Conservation (phyloP, 2,113 vertebrate species). For the Saguinus imperator region DNA sequence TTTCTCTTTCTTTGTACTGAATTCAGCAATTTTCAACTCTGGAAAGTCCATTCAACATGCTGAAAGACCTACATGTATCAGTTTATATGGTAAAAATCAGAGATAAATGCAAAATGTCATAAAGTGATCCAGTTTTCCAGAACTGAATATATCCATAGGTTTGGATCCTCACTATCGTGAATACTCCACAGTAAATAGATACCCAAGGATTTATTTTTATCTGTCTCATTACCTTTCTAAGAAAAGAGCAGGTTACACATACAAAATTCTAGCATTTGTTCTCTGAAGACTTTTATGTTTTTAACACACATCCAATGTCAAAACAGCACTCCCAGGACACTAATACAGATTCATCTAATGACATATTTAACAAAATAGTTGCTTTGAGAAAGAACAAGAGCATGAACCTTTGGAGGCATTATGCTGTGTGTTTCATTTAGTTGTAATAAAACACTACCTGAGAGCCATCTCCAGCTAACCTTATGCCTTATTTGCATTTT, state of each 20-base stretch:
- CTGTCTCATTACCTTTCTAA: constrained; percentile 25
- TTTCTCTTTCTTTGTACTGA: not conserved
- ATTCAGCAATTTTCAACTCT: constrained; percentile 28
- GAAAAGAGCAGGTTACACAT: constrained; percentile 60
- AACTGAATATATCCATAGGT: not conserved
- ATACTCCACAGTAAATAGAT: constrained; percentile 18
- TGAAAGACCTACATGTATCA: constrained; percentile 1
- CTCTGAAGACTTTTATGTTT: constrained; percentile 65
- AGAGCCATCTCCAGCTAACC: constrained; percentile 35
- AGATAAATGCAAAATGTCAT: constrained; percentile 31
- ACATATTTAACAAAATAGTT: constrained; percentile 66
- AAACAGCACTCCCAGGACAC: constrained; percentile 55
- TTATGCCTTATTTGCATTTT: constrained; percentile 67
- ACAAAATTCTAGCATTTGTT: constrained; percentile 44
- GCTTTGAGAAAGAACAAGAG: constrained; percentile 48
- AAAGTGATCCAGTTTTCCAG: not conserved
- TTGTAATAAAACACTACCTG: constrained; percentile 61
- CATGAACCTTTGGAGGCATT: not conserved
- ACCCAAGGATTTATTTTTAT: constrained; percentile 31
- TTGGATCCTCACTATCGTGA: not conserved
- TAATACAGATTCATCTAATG: constrained; percentile 55
- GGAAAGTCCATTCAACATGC: not conserved
- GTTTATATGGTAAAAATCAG: not conserved
- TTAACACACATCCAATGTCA: constrained; percentile 49
- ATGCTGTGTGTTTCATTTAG: constrained; percentile 49